Evolutionary conservation across 2,797 vertebrate species (phyloP).

Genomic region (Gymnodraco acuticeps): DNA sequence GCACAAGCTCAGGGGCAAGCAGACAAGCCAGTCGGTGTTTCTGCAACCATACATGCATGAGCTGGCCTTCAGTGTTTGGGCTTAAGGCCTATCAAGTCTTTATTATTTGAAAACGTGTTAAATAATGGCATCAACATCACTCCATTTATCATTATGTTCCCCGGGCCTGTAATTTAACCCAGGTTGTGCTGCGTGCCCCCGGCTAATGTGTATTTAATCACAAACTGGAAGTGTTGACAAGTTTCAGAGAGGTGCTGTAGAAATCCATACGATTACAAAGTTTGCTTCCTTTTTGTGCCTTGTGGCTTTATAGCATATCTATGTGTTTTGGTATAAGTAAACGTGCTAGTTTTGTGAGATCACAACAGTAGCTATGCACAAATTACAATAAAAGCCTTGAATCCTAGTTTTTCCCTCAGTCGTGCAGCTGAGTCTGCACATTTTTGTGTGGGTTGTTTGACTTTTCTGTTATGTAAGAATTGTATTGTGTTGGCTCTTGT

Average conservation of each 20-base stretch:
- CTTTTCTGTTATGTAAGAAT: conserved; percentile 62
- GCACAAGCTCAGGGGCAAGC: neutral
- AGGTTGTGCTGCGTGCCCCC: conserved; percentile 16
- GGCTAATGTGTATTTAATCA: conserved; percentile 35
- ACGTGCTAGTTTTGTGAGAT: no score
- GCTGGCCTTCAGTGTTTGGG: conserved; percentile 4
- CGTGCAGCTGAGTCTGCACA: conserved; percentile 27
- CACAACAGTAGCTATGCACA: no score
- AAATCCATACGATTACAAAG: conserved; percentile 14
- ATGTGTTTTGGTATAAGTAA: no score
- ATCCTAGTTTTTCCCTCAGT: conserved; percentile 5
- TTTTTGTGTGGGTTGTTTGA: conserved; percentile 44
- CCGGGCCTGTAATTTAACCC: conserved; percentile 40
- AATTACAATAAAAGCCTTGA: no score
- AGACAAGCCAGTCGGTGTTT: neutral
- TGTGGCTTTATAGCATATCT: neutral
- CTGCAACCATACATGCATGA: neutral
- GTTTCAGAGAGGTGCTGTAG: conserved; percentile 4
- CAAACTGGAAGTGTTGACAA: conserved; percentile 41
- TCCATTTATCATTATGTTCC: conserved; percentile 9
- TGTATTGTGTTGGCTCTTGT: conserved; percentile 54
- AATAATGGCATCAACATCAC: conserved; percentile 1
- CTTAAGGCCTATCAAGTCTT: neutral
- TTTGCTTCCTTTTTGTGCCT: neutral
- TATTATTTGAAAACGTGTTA: neutral